Conservation (phyloP, 1,140 invertebrate genomes). For the Bombus cullumanus region DNA sequence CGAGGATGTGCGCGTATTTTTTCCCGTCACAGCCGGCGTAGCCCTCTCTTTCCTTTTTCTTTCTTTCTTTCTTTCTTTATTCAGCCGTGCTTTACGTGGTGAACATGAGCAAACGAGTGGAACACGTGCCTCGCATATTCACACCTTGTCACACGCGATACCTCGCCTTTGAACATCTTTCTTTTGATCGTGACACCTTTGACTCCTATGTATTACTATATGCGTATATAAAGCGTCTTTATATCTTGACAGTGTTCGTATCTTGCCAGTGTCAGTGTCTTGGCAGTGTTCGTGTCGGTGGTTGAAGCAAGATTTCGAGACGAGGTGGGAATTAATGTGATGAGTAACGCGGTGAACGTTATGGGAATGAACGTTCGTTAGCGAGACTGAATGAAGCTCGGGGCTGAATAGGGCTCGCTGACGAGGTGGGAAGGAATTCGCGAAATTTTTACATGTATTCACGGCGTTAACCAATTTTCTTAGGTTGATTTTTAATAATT, state of each 20-base stretch:
- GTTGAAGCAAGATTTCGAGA: not conserved
- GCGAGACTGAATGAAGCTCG: not conserved
- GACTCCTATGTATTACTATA: not conserved
- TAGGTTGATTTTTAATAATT: not conserved
- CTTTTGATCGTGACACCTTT: not conserved
- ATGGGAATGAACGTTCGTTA: not conserved
- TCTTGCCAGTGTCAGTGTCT: no score
- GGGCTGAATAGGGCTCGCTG: not conserved
- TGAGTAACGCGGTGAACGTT: not conserved
- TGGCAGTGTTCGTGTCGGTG: not conserved
- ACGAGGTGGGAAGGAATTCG: not conserved
- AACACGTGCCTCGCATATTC: slow-evolving; percentile 58
- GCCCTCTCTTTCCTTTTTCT: not conserved
- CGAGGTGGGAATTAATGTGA: slow-evolving; percentile 12
- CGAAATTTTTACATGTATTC: not conserved
- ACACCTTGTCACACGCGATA: slow-evolving; percentile 1
- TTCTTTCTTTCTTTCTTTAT: not conserved
- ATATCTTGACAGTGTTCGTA: no score
- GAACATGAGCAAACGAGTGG: slow-evolving; percentile 51
- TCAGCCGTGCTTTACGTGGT: slow-evolving; percentile 12
- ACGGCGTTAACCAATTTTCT: not conserved
- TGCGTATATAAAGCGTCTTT: not conserved
- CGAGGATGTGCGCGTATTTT: slow-evolving; percentile 18
- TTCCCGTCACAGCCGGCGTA: no score
- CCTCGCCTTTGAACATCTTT: not conserved